A percentile compares a stretch with the other conserved stretches of the same genome.
Evolutionary conservation across 2,113 vertebrate genomes (phyloP).

Genomic region (Hemibates koningsi): DNA sequence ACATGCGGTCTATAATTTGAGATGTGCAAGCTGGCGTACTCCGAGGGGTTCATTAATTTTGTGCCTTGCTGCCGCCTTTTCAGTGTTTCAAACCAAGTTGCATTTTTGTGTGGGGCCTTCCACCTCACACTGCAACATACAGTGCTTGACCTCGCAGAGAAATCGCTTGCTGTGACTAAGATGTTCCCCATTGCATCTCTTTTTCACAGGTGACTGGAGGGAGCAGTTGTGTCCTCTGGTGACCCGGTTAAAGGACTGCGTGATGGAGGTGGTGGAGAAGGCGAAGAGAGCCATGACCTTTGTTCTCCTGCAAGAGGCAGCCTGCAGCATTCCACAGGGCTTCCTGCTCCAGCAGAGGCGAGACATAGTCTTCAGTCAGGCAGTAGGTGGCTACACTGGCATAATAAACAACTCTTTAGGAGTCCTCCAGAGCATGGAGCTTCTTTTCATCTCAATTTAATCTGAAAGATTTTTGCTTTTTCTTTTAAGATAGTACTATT

Average conservation of each 20-base stretch:
- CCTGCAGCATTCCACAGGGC: conserved; percentile 86
- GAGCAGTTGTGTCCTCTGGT: conserved; percentile 85
- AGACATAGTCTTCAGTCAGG: conserved; percentile 95
- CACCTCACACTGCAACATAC: background rate
- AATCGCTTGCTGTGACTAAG: background rate
- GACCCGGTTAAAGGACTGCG: conserved; percentile 85
- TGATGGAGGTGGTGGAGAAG: conserved; percentile 84
- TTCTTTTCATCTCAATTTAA: background rate
- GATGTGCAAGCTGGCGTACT: background rate
- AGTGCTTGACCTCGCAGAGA: background rate
- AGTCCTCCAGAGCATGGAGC: background rate
- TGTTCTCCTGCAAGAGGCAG: conserved; percentile 92
- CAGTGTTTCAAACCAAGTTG: background rate
- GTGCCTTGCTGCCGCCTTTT: background rate
- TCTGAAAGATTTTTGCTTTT: background rate
- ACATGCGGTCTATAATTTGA: background rate
- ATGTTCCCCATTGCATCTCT: background rate
- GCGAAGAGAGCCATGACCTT: conserved; percentile 91
- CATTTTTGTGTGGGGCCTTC: background rate
- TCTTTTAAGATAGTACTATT: background rate
- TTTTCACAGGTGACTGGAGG: conserved; percentile 79
- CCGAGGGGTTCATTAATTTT: background rate
- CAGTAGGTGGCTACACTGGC: conserved; percentile 73
- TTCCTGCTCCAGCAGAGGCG: conserved; percentile 86
- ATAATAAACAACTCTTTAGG: background rate